These are phyloP conservation scores for Prorops nasuta DNA, from an alignment of 1,140 invertebrate species.

Conservation along the genomic window DNA sequence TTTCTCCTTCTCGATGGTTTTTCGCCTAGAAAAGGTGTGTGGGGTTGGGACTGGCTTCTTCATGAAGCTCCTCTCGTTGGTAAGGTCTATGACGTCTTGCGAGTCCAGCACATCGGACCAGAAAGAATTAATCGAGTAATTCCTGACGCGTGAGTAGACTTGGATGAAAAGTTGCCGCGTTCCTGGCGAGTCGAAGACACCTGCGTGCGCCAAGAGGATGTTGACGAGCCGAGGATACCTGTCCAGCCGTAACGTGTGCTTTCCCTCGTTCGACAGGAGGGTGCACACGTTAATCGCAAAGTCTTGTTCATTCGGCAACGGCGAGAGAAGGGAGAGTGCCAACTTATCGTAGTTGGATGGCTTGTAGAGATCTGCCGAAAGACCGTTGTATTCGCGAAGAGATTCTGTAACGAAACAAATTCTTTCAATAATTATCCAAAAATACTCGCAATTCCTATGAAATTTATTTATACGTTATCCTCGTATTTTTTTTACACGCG, in stretches of 20 bases:
- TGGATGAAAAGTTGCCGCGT: constrained; percentile 74
- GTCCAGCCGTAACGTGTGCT: constrained; percentile 80
- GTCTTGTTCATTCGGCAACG: constrained; percentile 97
- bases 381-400: constrained; percentile 64
- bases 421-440: no score
- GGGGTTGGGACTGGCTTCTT: constrained; percentile 40
- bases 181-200: constrained; percentile 75
- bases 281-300: constrained; percentile 97
- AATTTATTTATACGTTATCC: no score
- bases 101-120: constrained; percentile 70
- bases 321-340: constrained; percentile 85
- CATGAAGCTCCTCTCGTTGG: constrained; percentile 66
- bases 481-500: no score
- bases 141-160: constrained; percentile 69
- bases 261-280: constrained; percentile 89
- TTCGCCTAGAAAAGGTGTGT: constrained; percentile 44
- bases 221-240: constrained; percentile 83
- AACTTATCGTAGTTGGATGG: constrained; percentile 85
- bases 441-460: no score
- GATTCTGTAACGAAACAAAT: constrained; percentile 61
- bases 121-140: constrained; percentile 72
- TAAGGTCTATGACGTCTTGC: constrained; percentile 67
- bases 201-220: constrained; percentile 88
- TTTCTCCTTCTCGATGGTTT: constrained; percentile 39
- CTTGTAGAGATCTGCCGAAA: constrained; percentile 72